Conservation (phyloP, 2,113 vertebrate genomes). For the Rousettus leschenaultii region DNA sequence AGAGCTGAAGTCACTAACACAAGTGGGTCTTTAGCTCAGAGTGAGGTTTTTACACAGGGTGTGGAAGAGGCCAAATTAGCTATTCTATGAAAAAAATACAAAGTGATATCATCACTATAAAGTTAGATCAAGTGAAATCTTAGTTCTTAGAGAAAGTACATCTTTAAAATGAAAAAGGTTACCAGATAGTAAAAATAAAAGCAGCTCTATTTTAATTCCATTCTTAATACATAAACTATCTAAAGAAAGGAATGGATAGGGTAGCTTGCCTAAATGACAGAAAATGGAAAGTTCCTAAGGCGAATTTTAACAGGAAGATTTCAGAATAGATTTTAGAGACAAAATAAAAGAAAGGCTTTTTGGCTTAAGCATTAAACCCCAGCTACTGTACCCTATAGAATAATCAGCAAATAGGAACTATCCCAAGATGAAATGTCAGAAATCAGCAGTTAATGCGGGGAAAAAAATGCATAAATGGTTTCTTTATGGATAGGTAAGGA, state of each 20-base stretch:
- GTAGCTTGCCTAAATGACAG: background rate
- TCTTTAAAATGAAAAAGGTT: background rate
- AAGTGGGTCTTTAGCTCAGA: background rate
- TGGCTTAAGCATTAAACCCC: background rate
- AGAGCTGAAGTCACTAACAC: background rate
- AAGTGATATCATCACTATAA: background rate
- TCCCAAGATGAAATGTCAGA: background rate
- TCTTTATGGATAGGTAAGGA: background rate
- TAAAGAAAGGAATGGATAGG: background rate
- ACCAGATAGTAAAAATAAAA: background rate
- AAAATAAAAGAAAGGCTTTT: background rate
- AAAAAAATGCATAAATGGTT: background rate
- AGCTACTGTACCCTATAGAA: background rate
- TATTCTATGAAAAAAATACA: background rate
- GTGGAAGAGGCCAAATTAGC: background rate
- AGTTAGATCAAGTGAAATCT: background rate
- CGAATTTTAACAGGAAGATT: background rate
- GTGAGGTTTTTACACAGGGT: background rate
- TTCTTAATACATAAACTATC: background rate
- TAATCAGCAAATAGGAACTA: background rate
- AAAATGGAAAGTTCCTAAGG: background rate
- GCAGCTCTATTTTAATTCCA: background rate
- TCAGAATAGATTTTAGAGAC: background rate
- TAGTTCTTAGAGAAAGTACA: background rate
- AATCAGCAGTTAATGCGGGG: background rate